Evolutionary conservation across 2,797 vertebrate species (phyloP), one percentile per base, ranked within the genome.

Genomic region (Avahi laniger): DNA sequence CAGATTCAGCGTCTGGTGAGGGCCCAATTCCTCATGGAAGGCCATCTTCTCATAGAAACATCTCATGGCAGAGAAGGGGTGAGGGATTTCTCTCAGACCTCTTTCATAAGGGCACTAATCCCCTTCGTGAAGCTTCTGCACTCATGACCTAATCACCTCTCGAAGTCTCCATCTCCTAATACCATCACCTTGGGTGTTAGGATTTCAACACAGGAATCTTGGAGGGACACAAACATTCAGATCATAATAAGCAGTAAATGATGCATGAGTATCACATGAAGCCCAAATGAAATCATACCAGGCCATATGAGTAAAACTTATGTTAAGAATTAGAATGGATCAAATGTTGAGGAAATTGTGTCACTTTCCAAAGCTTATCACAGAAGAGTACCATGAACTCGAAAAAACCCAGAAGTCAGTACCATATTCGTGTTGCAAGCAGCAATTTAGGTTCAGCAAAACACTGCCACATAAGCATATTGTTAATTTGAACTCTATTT

Each of bases 401-500:
- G 73, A 41, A 84, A 67, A n/a, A 26, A n/a, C 46, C 46, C 14
- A 22, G n/a, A 26, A 63, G 20, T 35, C 50, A 92, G 38, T 20
- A 22, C 20, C 48, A 75, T 18, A 83, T 59, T 69, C 46, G 63
- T 59, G 38, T 59, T 79, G 18, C 35, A 93, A 89, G 54, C n/a
- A 75, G 15, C 61, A 70, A 48, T 52, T 63, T 38, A 30, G 50
- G 5, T 73, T 96, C 70, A 78, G 54, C 38, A 83, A 88, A 88
- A 91, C 43, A 89, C 28, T 86, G 28, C 52, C 88, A 83, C 63
- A 89, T 48, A 54, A 93, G 89, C 75, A 17, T 89, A 91, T 33
- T 94, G 24, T 48, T 79, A 2, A 41, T 79, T 92, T 79, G 24
- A 93, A 93, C 70, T 35, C 5, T 33, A 92, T 70, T 75, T 54